Conservation (phyloP, 2,113 vertebrate genomes). For the Protobothrops mucrosquamatus region DNA sequence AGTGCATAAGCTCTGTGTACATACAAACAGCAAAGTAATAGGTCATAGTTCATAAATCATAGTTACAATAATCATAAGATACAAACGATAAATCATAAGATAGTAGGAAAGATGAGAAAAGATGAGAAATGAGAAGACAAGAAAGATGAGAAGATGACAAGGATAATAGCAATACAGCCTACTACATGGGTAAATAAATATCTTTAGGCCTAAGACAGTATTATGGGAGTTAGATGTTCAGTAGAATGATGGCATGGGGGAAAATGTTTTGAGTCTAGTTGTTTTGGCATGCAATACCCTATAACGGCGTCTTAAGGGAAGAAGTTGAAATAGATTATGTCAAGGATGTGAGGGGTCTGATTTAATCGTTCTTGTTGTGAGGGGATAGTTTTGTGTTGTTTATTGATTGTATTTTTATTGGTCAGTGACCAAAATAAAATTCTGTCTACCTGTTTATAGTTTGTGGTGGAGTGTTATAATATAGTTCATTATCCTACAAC, state of each 20-base stretch:
- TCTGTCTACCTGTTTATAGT: background rate
- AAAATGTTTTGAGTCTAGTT: background rate
- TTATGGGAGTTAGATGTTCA: background rate
- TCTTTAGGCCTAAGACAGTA: background rate
- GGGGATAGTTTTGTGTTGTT: background rate
- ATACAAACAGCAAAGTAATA: background rate
- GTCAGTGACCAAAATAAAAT: background rate
- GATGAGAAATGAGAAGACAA: background rate
- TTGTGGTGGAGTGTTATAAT: background rate
- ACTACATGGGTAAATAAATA: background rate
- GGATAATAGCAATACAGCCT: background rate
- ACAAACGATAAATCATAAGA: background rate
- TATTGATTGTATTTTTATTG: background rate
- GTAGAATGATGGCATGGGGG: background rate
- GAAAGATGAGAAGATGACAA: background rate
- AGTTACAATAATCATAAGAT: background rate
- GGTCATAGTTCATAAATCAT: background rate
- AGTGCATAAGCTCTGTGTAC: background rate
- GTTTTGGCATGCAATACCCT: background rate
- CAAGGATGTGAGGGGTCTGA: background rate
- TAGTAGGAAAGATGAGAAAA: background rate
- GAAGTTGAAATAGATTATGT: background rate
- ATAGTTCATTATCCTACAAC: background rate
- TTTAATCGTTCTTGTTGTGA: background rate
- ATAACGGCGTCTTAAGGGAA: background rate